Percentiles rank a stretch among this genome's conserved stretches.
These are phyloP conservation scores for Etheostoma nigrum DNA, from an alignment of 2,797 vertebrate species.

Conservation along the genomic window DNA sequence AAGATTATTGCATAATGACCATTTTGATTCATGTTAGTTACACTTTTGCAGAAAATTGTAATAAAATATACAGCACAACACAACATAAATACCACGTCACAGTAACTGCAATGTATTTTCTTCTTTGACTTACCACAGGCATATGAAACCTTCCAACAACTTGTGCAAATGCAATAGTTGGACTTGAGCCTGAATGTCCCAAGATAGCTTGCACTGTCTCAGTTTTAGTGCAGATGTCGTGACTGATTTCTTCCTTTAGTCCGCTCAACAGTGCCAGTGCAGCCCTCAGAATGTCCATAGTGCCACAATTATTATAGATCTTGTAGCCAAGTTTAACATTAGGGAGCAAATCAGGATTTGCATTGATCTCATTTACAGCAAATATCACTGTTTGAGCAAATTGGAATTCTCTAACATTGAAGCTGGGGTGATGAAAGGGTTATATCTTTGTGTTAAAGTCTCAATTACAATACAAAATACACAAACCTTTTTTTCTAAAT, in stretches of 20 bases:
- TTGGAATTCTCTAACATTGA: conserved; percentile 86
- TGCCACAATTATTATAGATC: conserved; percentile 84
- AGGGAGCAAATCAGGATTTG: conserved; percentile 71
- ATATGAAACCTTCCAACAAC: conserved; percentile 81
- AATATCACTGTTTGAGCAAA: conserved; percentile 85
- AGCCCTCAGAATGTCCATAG: conserved; percentile 83
- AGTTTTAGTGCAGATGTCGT: conserved; percentile 68
- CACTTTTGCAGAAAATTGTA: neutral
- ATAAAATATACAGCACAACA: neutral
- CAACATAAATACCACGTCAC: neutral
- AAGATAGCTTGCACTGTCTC: conserved; percentile 80
- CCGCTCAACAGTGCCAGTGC: conserved; percentile 79
- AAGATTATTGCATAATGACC: neutral
- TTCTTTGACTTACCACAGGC: conserved; percentile 82
- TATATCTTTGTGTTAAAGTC: neutral
- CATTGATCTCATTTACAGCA: conserved; percentile 86
- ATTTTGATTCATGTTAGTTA: neutral
- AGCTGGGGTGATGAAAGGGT: conserved; percentile 62
- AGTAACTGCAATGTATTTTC: neutral
- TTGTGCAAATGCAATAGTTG: conserved; percentile 82
- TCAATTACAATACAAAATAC: conserved; percentile 10
- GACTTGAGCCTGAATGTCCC: conserved; percentile 86
- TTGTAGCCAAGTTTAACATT: conserved; percentile 81
- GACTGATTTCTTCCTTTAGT: conserved; percentile 44
- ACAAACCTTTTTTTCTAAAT: neutral